phyloP scores from a whole-genome alignment of 2,888 invertebrate genomes.

The Drosophila meridionalis region DNA sequence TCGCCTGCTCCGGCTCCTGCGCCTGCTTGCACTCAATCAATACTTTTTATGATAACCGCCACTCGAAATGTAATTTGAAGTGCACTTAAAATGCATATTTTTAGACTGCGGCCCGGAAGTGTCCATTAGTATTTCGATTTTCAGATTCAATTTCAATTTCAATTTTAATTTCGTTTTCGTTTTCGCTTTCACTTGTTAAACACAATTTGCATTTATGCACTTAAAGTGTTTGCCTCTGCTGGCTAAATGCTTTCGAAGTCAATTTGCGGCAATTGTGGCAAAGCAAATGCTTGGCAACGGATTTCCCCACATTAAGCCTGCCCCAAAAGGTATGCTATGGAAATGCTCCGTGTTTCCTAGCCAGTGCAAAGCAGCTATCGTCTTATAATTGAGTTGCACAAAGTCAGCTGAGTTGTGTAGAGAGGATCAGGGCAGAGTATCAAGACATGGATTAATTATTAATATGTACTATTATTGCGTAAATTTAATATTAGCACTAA shows the following conservation, averaged over 20 bases:
- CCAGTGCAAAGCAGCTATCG: neutral
- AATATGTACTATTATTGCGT: too few species aligned
- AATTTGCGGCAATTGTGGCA: neutral
- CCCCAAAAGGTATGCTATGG: constrained; percentile 11
- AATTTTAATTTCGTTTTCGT: neutral
- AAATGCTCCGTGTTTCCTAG: neutral
- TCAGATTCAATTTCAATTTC: neutral
- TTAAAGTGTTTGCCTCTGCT: neutral
- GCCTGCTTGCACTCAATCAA: constrained; percentile 4
- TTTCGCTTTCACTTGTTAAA: neutral
- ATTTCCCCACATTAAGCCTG: neutral
- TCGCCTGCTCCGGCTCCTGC: neutral
- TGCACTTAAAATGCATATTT: constrained; percentile 23
- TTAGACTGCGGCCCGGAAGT: neutral
- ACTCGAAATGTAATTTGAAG: constrained; percentile 4
- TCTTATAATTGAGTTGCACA: too few species aligned
- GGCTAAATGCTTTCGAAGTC: neutral
- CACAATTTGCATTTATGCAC: neutral
- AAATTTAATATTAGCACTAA: too few species aligned
- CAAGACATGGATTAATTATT: too few species aligned
- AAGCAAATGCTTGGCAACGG: neutral
- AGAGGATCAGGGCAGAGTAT: too few species aligned
- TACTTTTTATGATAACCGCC: neutral
- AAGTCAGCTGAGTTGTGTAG: too few species aligned
- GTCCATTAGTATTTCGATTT: neutral